Evolutionary conservation across 1,140 invertebrate genomes (phyloP), one percentile per base, ranked within the genome.

Genomic region (Sycophila sp.): DNA sequence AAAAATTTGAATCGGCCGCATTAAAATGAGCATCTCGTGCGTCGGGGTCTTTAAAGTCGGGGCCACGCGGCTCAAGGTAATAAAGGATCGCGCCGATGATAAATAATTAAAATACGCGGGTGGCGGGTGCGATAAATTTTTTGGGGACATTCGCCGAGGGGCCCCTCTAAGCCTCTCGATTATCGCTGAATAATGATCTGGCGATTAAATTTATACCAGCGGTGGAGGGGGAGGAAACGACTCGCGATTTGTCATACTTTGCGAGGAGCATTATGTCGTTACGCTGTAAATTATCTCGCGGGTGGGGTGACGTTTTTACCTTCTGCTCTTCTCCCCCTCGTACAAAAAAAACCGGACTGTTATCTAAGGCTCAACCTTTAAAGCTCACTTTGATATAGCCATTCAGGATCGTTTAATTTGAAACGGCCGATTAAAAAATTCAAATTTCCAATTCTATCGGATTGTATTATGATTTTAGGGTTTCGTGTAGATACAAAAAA

Each of bases 151-250:
- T 69, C 32, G 32, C 22, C 59, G 7, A n/a, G 40, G 24, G 8
- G 7, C 22, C 51, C 4, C 10, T 34, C 42, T 42, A 53, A 51
- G 45, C 38, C 34, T 10, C 36, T 55, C 68, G 68, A 69, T 69
- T 69, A 69, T 69, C 68, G 68, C 49, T 63, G 68, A 63, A 69
- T 69, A 69, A 63, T 63, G 68, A 69, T 69, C 68, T 55, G 45
- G 59, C 59, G 49, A 63, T 63, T 69, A 42, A 69, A 69, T 69
- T 69, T 53, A 62, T 62, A 69, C 53, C 15, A 24, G n/a, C 26
- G 53, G 19, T 10, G 15, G 40, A 42, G 17, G 19, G n/a, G n/a
- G 15, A 36, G 34, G 26, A 56, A 58, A 56, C 19, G 34, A 22
- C 42, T 34, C 11, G 24, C 59, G 60, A 69, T 69, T 69, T 63